These are phyloP conservation scores for Caenorhabditis macrosperma DNA, from an alignment of 2,888 invertebrate genomes.

Conservation along the genomic window DNA sequence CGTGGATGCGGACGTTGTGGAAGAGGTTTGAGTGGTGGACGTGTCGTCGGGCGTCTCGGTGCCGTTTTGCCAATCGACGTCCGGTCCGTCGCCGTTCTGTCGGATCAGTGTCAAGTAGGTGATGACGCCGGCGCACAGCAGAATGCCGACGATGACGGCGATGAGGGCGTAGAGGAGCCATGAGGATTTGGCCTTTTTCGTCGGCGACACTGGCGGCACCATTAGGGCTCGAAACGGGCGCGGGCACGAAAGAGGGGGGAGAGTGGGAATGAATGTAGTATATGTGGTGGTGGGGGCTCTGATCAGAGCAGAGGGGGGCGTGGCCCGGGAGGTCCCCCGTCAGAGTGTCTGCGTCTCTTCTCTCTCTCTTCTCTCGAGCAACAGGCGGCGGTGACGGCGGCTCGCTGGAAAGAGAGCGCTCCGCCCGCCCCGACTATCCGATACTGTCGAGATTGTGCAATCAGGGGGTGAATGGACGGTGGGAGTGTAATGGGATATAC, in stretches of 20 bases:
- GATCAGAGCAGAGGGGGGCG: conserved; percentile 15
- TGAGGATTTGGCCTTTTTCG: conserved; percentile 40
- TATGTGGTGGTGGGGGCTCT: neutral
- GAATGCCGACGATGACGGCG: conserved; percentile 36
- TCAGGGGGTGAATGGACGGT: neutral
- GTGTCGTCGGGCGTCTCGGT: conserved; percentile 11
- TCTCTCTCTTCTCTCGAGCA: too few relatives aligned
- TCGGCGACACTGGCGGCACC: conserved; percentile 25
- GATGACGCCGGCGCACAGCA: conserved; percentile 37
- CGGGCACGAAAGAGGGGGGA: conserved; percentile 3
- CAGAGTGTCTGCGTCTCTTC: neutral
- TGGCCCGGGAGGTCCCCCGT: neutral
- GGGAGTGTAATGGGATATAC: conserved; percentile 40
- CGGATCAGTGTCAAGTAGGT: conserved; percentile 31
- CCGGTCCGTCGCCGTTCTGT: conserved; percentile 42
- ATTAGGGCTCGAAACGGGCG: neutral
- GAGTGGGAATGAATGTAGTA: too few relatives aligned
- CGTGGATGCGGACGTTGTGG: neutral
- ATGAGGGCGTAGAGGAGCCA: conserved; percentile 36
- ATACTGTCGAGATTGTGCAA: conserved; percentile 36
- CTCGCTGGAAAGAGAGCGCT: neutral
- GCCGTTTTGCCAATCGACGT: conserved; percentile 37
- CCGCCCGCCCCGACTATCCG: conserved; percentile 9
- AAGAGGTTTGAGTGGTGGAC: conserved; percentile 1
- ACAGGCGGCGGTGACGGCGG: conserved; percentile 22